These are phyloP conservation scores for Thinocorus orbignyianus DNA, from an alignment of 2,113 vertebrate genomes.

Conservation along the genomic window DNA sequence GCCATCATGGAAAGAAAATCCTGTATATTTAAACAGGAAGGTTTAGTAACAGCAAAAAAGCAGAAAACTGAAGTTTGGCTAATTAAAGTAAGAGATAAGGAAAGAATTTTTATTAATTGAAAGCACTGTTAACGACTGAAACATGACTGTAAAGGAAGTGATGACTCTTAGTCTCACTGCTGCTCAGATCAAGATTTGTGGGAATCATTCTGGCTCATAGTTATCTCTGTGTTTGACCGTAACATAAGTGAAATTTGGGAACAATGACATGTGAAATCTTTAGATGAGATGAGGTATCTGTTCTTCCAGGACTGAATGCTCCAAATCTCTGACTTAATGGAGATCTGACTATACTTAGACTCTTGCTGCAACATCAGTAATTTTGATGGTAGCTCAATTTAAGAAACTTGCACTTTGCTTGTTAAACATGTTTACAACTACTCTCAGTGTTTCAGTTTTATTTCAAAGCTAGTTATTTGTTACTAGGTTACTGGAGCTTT, in stretches of 20 bases:
- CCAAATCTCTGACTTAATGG: neutral
- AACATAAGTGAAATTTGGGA: neutral
- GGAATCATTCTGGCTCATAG: neutral
- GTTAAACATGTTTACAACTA: neutral
- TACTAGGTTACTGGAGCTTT: neutral
- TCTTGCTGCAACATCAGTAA: neutral
- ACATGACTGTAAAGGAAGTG: neutral
- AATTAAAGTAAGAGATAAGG: neutral
- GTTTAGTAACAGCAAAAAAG: neutral
- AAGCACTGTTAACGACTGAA: fast-evolving
- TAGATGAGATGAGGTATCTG: neutral
- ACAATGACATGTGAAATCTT: neutral
- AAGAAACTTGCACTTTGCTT: neutral
- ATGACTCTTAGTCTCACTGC: neutral
- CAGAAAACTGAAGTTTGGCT: neutral
- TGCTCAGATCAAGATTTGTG: neutral
- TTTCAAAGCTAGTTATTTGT: neutral
- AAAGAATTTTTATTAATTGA: neutral
- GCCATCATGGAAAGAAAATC: neutral
- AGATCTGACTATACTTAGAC: neutral
- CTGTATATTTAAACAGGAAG: neutral
- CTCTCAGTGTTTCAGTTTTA: neutral
- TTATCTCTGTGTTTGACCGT: neutral
- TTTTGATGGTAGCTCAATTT: neutral
- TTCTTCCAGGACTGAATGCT: neutral